Percentiles rank a stretch among this genome's conserved stretches.
Evolutionary conservation across 2,113 vertebrate genomes (phyloP).

Genomic region (Macrotis lagotis): DNA sequence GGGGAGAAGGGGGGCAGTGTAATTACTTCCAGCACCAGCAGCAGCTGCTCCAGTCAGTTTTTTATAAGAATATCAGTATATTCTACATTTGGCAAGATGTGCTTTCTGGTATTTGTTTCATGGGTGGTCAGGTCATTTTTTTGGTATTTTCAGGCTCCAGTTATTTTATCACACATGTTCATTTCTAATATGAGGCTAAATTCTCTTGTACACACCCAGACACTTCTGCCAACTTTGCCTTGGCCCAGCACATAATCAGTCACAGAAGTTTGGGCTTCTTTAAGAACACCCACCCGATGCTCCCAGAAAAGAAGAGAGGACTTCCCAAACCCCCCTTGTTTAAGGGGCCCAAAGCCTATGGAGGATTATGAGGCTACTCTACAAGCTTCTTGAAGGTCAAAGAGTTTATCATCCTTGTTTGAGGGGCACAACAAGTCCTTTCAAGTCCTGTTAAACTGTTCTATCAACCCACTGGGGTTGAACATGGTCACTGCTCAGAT

Average conservation of each 20-base stretch:
- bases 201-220: background rate
- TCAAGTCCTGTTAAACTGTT: background rate
- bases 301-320: background rate
- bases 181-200: background rate
- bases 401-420: background rate
- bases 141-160: background rate
- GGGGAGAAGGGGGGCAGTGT: too few species aligned
- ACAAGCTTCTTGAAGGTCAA: background rate
- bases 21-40: background rate
- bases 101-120: background rate
- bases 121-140: background rate
- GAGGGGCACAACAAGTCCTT: background rate
- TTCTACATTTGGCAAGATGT: background rate
- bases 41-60: background rate
- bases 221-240: background rate
- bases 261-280: background rate
- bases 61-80: too few species aligned
- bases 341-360: background rate
- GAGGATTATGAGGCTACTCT: background rate
- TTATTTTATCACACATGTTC: constrained; percentile 1
- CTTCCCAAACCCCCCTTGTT: background rate
- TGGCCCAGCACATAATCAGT: background rate
- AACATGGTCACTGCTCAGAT: background rate
- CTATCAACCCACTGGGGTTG: background rate
- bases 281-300: background rate